phyloP scores from a whole-genome alignment of 2,113 vertebrate species.

The Odocoileus hemionus region DNA sequence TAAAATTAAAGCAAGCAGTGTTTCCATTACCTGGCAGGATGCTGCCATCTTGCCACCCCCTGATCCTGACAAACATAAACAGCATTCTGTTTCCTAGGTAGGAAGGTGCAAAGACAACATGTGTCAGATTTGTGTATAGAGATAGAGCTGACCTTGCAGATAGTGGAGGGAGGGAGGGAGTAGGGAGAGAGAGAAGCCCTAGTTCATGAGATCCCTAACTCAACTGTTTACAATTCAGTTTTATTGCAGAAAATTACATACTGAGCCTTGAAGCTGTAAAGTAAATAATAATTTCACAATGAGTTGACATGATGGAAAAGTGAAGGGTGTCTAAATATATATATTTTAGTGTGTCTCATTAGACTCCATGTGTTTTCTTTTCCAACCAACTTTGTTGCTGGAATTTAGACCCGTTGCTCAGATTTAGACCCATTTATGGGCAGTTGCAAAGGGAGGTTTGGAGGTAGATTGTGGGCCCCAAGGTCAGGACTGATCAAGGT shows the following conservation, averaged over 20 bases:
- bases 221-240: neutral
- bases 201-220: neutral
- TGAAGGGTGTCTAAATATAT: neutral
- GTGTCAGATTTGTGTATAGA: neutral
- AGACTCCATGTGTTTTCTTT: neutral
- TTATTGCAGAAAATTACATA: neutral
- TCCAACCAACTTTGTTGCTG: neutral
- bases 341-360: neutral
- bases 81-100: slow-evolving; percentile 49
- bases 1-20: slow-evolving; percentile 57
- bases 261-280: neutral
- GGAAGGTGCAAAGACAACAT: slow-evolving; percentile 19
- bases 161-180: neutral
- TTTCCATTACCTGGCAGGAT: slow-evolving; percentile 69
- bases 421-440: neutral
- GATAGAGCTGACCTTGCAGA: slow-evolving; percentile 12
- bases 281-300: neutral
- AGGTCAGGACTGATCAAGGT: neutral
- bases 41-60: slow-evolving; percentile 11
- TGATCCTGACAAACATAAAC: slow-evolving; percentile 34
- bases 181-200: neutral
- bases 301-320: slow-evolving; percentile 19
- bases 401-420: neutral
- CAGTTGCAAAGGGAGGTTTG: neutral
- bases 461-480: neutral